Percentiles rank a stretch among this genome's conserved stretches.
These are phyloP conservation scores for Dromiciops gliroides DNA, from an alignment of 2,113 vertebrate species.

Conservation along the genomic window DNA sequence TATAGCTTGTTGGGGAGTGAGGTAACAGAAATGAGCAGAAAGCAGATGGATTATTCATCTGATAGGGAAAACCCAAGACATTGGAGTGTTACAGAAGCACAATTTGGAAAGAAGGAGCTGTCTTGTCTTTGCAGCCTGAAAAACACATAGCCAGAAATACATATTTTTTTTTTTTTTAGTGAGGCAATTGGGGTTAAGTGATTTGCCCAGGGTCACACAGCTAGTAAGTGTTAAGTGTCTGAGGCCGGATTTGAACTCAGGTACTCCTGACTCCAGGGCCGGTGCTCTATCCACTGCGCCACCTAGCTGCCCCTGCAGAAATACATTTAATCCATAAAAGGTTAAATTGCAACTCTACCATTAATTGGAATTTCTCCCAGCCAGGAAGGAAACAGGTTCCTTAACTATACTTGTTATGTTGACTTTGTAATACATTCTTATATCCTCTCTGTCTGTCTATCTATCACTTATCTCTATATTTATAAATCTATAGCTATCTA, in stretches of 20 bases:
- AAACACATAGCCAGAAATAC: background rate
- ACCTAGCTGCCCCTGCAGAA: too few relatives aligned
- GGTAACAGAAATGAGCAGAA: background rate
- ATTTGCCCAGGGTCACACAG: too few relatives aligned
- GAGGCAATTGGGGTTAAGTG: too few relatives aligned
- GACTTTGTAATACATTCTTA: slow-evolving; percentile 9
- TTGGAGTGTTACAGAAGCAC: slow-evolving; percentile 5
- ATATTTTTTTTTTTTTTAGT: too few relatives aligned
- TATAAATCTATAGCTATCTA: too few relatives aligned
- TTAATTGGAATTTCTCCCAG: slow-evolving; percentile 38
- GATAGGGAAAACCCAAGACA: background rate
- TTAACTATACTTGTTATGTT: slow-evolving; percentile 7
- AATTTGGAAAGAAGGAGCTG: slow-evolving; percentile 10
- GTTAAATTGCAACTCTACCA: background rate
- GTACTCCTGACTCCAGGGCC: too few relatives aligned
- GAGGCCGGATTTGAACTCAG: too few relatives aligned
- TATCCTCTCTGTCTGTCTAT: background rate
- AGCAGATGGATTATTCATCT: slow-evolving; percentile 8
- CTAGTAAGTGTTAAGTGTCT: too few relatives aligned
- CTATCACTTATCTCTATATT: too few relatives aligned
- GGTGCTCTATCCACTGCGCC: too few relatives aligned
- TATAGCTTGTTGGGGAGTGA: background rate
- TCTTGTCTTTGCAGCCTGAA: background rate
- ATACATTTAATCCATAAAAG: slow-evolving; percentile 21
- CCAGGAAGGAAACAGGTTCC: background rate